Evolutionary conservation across 2,113 vertebrate genomes (phyloP), one percentile per base, ranked within the genome.

Genomic region (Oncorhynchus clarkii): DNA sequence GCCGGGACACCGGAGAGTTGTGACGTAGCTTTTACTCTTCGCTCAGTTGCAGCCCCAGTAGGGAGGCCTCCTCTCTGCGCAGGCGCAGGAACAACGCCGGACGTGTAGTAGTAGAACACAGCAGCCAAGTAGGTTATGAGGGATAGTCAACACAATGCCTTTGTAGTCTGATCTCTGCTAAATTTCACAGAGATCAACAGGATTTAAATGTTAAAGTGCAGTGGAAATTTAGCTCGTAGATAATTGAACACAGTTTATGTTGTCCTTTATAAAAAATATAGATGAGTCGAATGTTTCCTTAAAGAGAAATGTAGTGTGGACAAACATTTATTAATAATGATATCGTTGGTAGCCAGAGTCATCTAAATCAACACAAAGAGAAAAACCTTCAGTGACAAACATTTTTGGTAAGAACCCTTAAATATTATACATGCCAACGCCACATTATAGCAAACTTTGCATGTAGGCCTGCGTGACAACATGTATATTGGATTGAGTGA

Each of bases 1-100:
- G 67, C 86, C 13, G 91, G 91, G 91, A 91, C 92, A 94, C 92
- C 92, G 91, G 93, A 88, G 92, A 92, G 92, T 78, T 89, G 92
- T 94, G 93, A 94, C 93, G 93, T 94, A 92, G 86, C 79, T 70
- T 85, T 89, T 90, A 91, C 91, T 91, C 87, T 80, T 54, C 86
- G 60, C 72, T 84, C 81, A 80, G 80, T 73, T 89, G 90, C 88
- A 80, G 88, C 87, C 85, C 39, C 85, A 85, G 70, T 31, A 76
- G 88, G 88, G 87, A 86, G 77, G 80, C 77, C 68, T 71, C 74
- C 39, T 71, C 74, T 79, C 74, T 67, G 81, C 86, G 66, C 85
- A 75, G 75, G 51, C 74, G 73, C 79, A 77, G 64, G 39, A 78
- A 24, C 27, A 24, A 2, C 45, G 57, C 73, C 72, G 70, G 71